phyloP scores from a whole-genome alignment of 1,140 invertebrate genomes.

The Lethrus apterus region DNA sequence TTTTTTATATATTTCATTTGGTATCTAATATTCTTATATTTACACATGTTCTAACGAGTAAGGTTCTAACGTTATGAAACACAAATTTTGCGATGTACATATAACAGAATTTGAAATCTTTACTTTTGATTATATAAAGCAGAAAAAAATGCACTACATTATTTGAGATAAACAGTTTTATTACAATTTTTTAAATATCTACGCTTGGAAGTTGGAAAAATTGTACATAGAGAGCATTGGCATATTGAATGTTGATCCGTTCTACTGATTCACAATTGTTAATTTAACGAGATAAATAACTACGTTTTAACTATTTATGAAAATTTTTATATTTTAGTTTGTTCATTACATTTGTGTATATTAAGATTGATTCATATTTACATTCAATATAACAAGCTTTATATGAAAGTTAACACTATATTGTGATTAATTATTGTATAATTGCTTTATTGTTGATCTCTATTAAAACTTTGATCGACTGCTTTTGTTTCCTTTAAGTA shows the following conservation, averaged over 20 bases:
- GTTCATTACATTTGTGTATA: conserved; percentile 9
- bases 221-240: conserved; percentile 9
- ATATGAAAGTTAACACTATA: conserved; percentile 13
- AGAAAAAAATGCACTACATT: too few relatives aligned
- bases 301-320: too few relatives aligned
- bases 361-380: background rate
- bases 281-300: too few relatives aligned
- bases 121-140: too few relatives aligned
- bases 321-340: conserved; percentile 1
- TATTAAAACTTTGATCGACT: conserved; percentile 33
- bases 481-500: conserved; percentile 26
- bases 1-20: too few relatives aligned
- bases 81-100: too few relatives aligned
- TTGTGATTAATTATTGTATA: conserved; percentile 32
- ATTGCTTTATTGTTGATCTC: conserved; percentile 37
- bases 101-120: too few relatives aligned
- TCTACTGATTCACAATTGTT: too few relatives aligned
- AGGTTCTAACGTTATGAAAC: conserved; percentile 7
- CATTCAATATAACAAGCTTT: conserved; percentile 18
- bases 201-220: background rate
- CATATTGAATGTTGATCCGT: conserved; percentile 15
- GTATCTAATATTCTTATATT: too few relatives aligned
- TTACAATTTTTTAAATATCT: conserved; percentile 10
- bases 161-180: too few relatives aligned
- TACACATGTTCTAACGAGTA: conserved; percentile 1